Conservation (phyloP, 2,797 vertebrate species). For the Neosilurus hyrtlii region DNA sequence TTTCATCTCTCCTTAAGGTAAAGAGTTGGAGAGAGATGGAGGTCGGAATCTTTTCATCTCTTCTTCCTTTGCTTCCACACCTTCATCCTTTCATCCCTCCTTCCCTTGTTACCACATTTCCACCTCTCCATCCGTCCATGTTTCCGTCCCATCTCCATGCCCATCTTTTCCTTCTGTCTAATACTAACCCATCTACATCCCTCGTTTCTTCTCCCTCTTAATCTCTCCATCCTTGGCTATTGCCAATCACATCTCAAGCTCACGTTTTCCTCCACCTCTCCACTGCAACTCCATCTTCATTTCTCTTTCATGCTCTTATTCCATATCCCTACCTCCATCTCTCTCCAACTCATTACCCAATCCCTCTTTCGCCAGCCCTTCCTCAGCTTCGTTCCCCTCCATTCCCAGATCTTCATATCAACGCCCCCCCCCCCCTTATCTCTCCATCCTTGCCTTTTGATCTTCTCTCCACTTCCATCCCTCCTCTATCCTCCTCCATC, state of each 20-base stretch:
- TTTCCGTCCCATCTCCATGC: neutral
- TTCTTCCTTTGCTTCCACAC: too few relatives aligned
- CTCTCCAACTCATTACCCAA: neutral
- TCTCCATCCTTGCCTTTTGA: neutral
- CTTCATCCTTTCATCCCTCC: neutral
- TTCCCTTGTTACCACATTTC: neutral
- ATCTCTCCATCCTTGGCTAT: neutral
- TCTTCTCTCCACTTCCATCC: neutral
- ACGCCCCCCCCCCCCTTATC: neutral
- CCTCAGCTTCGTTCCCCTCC: neutral
- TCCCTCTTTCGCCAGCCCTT: neutral
- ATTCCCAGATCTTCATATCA: neutral
- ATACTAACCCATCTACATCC: neutral
- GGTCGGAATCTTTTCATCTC: too few relatives aligned
- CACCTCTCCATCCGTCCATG: neutral
- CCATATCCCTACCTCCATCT: neutral
- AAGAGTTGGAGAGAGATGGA: too few relatives aligned
- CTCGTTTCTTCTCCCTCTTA: neutral
- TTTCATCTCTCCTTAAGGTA: too few relatives aligned
- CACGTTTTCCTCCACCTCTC: neutral
- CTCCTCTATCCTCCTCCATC: neutral
- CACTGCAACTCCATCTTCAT: neutral
- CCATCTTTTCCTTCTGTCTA: neutral
- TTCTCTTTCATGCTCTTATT: neutral
- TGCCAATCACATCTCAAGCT: too few relatives aligned